Evolutionary conservation across 2,113 vertebrate genomes (phyloP), one percentile per base, ranked within the genome.

Genomic region (Eptatretus burgeri): DNA sequence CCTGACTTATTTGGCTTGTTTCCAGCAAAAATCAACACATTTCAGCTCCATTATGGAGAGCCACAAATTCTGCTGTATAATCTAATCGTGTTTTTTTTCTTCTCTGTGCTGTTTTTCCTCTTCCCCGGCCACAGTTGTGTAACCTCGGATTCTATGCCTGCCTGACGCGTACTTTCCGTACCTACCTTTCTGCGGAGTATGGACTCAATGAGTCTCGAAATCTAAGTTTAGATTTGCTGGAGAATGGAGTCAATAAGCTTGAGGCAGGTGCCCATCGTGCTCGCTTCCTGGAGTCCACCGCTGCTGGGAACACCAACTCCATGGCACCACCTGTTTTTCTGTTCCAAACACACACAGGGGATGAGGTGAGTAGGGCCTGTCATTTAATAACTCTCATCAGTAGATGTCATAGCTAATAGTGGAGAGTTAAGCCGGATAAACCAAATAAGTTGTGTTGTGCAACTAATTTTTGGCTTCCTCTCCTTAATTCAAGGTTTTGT

Each of bases 141-240:
- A 82, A 84, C 70, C 76, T 83, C 13, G 84, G 83, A 9, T 89
- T 84, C 76, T 83, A 89, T 67, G 69, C 81, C 62, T 82, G 81
- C 1, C 60, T 87, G 73, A 76, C 79, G 52, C 76, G 79, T 64
- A 75, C 77, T 64, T 77, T 87, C 73, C 77, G 73, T 60, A 80
- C 77, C 63, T 86, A 79, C 69, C 68, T 77, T 51, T 69, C 74
- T 13, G 79, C 81, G 1, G 76, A 78, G 70, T 74, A 76, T 71
- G 76, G 78, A 60, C 74, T 75, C 14, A 78, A 83, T 51, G 76
- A 77, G 65, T 80, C 81, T 3, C 78, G 79, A 64, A 74, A 77
- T 69, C 74, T 76, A 2, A 79, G 80, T 11, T 71, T 85, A 1
- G 76, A 78, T 71, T 77, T 79, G 70, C 69, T 89, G 73, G 83